Evolutionary conservation across 2,113 vertebrate species (phyloP).

Genomic region (Typhlomys cinereus): DNA sequence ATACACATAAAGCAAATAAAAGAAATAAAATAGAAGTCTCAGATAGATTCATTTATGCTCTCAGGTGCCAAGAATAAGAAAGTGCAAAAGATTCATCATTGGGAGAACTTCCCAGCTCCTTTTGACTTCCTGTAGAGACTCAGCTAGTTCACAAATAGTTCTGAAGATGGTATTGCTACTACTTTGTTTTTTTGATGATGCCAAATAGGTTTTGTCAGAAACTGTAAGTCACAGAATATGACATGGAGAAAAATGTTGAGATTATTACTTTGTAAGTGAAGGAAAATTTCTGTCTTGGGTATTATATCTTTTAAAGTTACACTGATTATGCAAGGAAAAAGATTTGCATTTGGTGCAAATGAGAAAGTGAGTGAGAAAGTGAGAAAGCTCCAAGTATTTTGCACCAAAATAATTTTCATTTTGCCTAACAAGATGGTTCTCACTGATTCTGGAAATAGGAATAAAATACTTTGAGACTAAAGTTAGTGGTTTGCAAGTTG

Average conservation of each 20-base stretch:
- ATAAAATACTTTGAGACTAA: conserved; percentile 25
- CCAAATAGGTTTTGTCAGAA: neutral
- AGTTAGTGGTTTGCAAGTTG: conserved; percentile 46
- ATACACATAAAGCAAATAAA: no score
- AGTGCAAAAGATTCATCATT: neutral
- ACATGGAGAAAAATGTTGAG: neutral
- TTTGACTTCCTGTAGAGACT: neutral
- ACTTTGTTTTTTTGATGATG: neutral
- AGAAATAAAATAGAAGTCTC: conserved; percentile 11
- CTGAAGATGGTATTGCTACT: neutral
- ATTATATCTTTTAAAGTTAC: neutral
- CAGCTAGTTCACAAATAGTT: conserved; percentile 25
- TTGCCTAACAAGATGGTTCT: neutral
- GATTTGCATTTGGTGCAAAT: conserved; percentile 3
- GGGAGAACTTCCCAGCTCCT: neutral
- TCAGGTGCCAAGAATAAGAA: conserved; percentile 69
- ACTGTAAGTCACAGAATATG: neutral
- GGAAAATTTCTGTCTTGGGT: neutral
- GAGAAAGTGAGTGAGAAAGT: conserved; percentile 47
- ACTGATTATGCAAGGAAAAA: conserved; percentile 10
- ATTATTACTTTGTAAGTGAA: neutral
- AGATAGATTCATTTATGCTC: conserved; percentile 53
- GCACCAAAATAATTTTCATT: conserved; percentile 38
- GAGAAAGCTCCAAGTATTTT: conserved; percentile 19
- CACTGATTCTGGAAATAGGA: neutral